Evolutionary conservation across 2,888 invertebrate species (phyloP), one percentile per base, ranked within the genome.

Genomic region (Rapana venosa): DNA sequence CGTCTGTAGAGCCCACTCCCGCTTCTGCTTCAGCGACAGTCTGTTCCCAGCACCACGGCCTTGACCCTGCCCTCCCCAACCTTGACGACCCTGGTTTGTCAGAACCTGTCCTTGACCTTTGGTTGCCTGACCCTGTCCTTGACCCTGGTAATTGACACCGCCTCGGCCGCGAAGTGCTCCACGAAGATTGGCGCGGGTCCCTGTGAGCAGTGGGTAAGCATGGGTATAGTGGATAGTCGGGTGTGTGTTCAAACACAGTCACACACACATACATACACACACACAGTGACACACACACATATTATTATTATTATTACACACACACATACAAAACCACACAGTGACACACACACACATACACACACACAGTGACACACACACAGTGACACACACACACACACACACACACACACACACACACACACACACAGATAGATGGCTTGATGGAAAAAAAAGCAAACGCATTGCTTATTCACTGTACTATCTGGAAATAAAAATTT

Each of bases 171-270:
- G 70, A 11, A 87, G 77, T 5, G 30, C 13, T 0, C 87, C 87
- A 30, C 87, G 87, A 15, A 87, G 77, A 58, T 56, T 87, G 15
- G 79, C 35, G 20, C 47, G 87, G 36, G 36, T 79, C 17, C 87
- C 87, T 87, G 87, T 22, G 30, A 66, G 30, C 86, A 26, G 26
- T 17, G 8, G 26, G 22, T 17, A 6, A 22, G 26, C 5, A 36
- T 83, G 30, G 30, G 13, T 66, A 26, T 66, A 66, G 32, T 79
- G 35, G 30, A 79, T 35, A 79, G 1, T 13, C 17, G 0, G 2
- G 32, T 1, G 17, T 79, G 15, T 17, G 32, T 2, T 15, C 11
- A 66, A 17, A 66, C 4, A 66, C 4, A 66, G 5, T 6, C 66
- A 66, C 66, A 66, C 66, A 66, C 66, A 66, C 66, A 66, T 13